A percentile compares a stretch with the other conserved stretches of the same genome.
Evolutionary conservation across 1,140 invertebrate genomes (phyloP).

Genomic region (Octopus bimaculoides): DNA sequence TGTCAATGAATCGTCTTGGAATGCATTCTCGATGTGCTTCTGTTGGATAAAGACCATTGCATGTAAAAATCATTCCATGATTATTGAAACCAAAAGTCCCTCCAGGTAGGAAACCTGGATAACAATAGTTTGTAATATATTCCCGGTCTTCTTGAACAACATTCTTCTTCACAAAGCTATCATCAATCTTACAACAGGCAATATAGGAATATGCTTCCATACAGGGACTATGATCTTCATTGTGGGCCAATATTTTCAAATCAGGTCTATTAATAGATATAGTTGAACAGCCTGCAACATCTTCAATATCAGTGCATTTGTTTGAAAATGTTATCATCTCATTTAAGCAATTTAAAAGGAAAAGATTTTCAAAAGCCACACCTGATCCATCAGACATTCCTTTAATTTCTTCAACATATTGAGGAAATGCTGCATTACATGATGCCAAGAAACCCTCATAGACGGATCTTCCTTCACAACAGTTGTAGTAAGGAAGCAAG

Average conservation of each 20-base stretch:
- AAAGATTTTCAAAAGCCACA: slow-evolving; percentile 16
- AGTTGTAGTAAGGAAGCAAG: slow-evolving; percentile 9
- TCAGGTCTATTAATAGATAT: slow-evolving; percentile 7
- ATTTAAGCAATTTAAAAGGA: slow-evolving; percentile 18
- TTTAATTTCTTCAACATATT: slow-evolving; percentile 20
- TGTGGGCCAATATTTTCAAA: slow-evolving; percentile 10
- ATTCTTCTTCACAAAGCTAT: background rate
- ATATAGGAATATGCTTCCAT: slow-evolving; percentile 8
- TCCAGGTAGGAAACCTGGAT: slow-evolving; percentile 14
- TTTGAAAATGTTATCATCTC: background rate
- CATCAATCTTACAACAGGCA: slow-evolving; percentile 1
- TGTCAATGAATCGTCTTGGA: slow-evolving; percentile 2
- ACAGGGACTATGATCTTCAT: slow-evolving; percentile 3
- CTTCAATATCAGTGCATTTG: background rate
- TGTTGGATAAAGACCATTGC: slow-evolving; percentile 9
- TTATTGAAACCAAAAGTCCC: slow-evolving; percentile 12
- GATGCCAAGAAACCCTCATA: slow-evolving; percentile 16
- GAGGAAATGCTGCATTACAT: slow-evolving; percentile 19
- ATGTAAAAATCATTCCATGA: slow-evolving; percentile 14
- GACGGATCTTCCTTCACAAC: slow-evolving; percentile 2
- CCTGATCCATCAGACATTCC: slow-evolving; percentile 17
- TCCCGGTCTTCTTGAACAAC: background rate
- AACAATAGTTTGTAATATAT: slow-evolving; percentile 8
- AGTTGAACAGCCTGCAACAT: background rate
- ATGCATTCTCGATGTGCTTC: background rate